Conservation (phyloP, 2,113 vertebrate species). For the Vulpes vulpes region DNA sequence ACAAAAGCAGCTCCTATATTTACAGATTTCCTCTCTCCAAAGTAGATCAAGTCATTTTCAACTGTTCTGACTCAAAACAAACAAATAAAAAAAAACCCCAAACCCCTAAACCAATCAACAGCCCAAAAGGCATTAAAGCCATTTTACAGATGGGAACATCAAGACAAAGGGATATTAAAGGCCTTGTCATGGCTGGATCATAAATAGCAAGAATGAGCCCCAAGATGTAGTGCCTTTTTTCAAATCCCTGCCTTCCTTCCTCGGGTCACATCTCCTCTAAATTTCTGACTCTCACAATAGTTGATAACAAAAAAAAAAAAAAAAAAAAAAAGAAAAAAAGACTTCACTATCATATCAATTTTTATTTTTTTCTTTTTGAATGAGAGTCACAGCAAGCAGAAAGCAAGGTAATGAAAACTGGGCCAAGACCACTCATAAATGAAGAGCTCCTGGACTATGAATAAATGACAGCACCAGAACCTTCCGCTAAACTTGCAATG, state of each 20-base stretch:
- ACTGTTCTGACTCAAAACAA: background rate
- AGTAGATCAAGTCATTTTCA: constrained; percentile 36
- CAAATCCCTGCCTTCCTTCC: background rate
- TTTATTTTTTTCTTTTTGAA: background rate
- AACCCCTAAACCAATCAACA: background rate
- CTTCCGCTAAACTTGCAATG: constrained; percentile 54
- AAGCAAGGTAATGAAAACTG: constrained; percentile 45
- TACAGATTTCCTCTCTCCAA: constrained; percentile 8
- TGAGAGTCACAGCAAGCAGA: constrained; percentile 40
- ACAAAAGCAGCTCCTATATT: constrained; percentile 14
- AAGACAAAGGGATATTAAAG: background rate
- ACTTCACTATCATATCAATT: background rate
- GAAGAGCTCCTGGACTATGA: background rate
- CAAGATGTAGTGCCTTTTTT: background rate
- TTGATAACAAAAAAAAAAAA: background rate
- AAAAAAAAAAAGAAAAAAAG: background rate
- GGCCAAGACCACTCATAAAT: constrained; percentile 1
- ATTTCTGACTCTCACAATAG: background rate
- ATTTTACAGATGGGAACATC: constrained; percentile 62
- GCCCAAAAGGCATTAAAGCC: background rate
- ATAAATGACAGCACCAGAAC: constrained; percentile 60
- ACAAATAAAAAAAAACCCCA: background rate
- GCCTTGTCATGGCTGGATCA: background rate
- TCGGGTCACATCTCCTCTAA: background rate
- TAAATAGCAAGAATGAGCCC: background rate